Evolutionary conservation across 2,888 invertebrate genomes (phyloP).

Genomic region (Watsonalla cultraria): DNA sequence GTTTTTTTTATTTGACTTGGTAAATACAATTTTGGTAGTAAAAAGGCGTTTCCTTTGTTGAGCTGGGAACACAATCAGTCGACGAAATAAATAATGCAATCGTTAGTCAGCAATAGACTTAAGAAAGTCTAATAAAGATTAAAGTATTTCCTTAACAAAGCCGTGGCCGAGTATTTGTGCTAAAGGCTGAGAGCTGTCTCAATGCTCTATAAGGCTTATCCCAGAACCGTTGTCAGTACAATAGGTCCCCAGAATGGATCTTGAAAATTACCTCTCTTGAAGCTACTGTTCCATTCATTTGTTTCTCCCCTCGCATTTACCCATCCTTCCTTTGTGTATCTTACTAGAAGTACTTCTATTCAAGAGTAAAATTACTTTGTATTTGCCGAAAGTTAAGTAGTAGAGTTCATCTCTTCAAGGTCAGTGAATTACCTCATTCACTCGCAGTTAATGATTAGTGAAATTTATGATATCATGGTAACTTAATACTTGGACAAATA

Average conservation of each 20-base stretch:
- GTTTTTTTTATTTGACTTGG: too few species aligned
- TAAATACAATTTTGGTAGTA: too few species aligned
- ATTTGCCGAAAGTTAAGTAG: background rate
- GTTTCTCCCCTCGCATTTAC: background rate
- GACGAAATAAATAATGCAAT: background rate
- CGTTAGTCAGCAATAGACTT: conserved; percentile 1
- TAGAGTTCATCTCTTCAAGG: too few species aligned
- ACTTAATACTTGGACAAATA: background rate
- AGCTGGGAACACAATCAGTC: background rate
- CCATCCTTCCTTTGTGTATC: background rate
- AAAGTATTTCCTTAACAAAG: conserved; percentile 25
- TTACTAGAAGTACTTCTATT: background rate
- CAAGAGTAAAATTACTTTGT: background rate
- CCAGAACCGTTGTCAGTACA: conserved; percentile 46
- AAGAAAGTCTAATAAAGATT: conserved; percentile 15
- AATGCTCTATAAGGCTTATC: conserved; percentile 49
- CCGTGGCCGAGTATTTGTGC: conserved; percentile 31
- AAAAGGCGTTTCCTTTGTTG: too few species aligned
- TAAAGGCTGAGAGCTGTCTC: conserved; percentile 18
- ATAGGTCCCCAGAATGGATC: too few species aligned
- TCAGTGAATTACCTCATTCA: background rate
- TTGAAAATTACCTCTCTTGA: conserved; percentile 33
- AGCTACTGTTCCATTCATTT: conserved; percentile 36
- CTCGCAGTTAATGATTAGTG: too few species aligned
- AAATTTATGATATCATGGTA: too few species aligned